Conservation (phyloP, 2,888 invertebrate genomes). For the Andrena bicolor region DNA sequence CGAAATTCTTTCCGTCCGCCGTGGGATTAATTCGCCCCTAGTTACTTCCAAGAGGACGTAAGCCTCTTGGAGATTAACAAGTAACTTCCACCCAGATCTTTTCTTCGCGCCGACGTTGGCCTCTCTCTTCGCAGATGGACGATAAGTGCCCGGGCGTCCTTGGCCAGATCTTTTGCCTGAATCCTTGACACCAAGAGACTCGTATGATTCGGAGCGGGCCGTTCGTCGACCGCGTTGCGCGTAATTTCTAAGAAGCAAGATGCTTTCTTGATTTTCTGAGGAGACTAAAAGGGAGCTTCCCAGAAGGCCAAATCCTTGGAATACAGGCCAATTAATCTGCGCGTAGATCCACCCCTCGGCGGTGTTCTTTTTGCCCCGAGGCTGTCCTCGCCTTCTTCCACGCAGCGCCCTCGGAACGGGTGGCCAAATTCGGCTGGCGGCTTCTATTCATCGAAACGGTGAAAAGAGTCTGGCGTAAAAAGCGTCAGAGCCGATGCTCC, state of each 20-base stretch:
- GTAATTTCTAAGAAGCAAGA: neutral
- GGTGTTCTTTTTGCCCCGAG: neutral
- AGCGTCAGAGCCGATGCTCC: neutral
- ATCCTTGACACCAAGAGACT: constrained; percentile 21
- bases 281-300: neutral
- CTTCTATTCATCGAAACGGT: constrained; percentile 15
- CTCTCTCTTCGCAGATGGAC: neutral
- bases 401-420: neutral
- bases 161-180: constrained; percentile 5
- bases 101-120: neutral
- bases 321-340: constrained; percentile 33
- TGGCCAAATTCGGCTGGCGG: constrained; percentile 19
- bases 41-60: constrained; percentile 53
- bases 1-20: constrained; percentile 25
- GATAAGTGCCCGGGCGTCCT: neutral
- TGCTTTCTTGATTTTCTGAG: constrained; percentile 1
- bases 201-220: neutral
- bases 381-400: neutral
- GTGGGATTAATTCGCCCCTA: constrained; percentile 56
- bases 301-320: neutral
- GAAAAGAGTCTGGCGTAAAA: constrained; percentile 30
- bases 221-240: neutral
- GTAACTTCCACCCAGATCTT: constrained; percentile 54
- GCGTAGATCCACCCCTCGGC: constrained; percentile 15
- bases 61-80: constrained; percentile 71